Base-by-base conservation (phyloP, 2,888 invertebrate species). In the Dascillus cervinus region DNA sequence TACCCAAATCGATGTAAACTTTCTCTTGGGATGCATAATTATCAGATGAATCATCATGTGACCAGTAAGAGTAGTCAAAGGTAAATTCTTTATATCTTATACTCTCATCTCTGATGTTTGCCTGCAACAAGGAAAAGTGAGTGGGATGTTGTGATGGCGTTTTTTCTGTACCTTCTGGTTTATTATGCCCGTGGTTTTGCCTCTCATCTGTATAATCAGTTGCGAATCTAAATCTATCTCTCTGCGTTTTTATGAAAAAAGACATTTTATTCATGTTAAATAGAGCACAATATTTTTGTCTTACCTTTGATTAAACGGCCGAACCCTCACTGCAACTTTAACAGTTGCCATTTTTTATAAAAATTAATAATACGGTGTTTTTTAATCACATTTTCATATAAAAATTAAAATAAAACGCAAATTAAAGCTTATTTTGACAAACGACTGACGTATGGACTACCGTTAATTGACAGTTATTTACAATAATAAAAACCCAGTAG, bases 291-390 rank as follows among this genome's bases (percentile, higher is more conserved):
- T 34, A 36, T 26, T 26, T 35, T 28, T 26, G 26, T 28, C 22
- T 37, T 55, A 88, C 88, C 88, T 85, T 69, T 83, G 78, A 70
- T 87, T 88, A 69, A 88, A 87, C 66, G 88, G 88, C 63, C 88
- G 80, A 67, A 88, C 87, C 71, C 88, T 77, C 53, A 88, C 88
- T 58, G 88, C 89, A 62, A 89, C 89, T 75, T 88, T 88, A 57
- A 91, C 83, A 54, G 90, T 90, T 60, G 90, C 89, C 89, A 89
- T 88, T 67, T 21, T n/a, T n/a, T n/a, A n/a, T n/a, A n/a, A n/a
- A n/a, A n/a, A n/a, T n/a, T n/a, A n/a, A n/a, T n/a, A n/a, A n/a
- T n/a, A n/a, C n/a, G n/a, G n/a, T n/a, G n/a, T n/a, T n/a, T n/a
- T n/a, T n/a, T n/a, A n/a, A n/a, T n/a, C n/a, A n/a, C n/a, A n/a